Percentiles rank a stretch among this genome's conserved stretches.
phyloP scores from a whole-genome alignment of 2,797 vertebrate genomes.

The Gymnothorax javanicus region DNA sequence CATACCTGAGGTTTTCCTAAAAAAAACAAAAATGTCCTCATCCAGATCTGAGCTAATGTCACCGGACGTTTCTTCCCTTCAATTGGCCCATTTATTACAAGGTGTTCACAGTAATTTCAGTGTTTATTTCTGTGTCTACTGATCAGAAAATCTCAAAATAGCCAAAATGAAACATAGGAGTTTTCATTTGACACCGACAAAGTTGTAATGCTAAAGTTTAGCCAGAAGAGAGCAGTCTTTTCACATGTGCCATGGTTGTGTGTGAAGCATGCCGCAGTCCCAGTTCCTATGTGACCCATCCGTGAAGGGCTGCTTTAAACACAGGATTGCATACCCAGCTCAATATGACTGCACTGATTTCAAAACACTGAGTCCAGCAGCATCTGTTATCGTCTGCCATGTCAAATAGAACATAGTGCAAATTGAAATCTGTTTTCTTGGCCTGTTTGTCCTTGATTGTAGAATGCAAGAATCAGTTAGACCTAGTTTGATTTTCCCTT shows the following conservation, averaged over 20 bases:
- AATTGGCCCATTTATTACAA: no score
- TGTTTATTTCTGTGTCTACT: no score
- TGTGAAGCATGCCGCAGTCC: constrained; percentile 13
- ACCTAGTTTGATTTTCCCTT: not conserved
- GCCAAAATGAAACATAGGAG: no score
- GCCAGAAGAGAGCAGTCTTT: constrained; percentile 46
- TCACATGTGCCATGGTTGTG: not conserved
- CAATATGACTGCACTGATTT: constrained; percentile 45
- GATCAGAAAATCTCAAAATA: no score
- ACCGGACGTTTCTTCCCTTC: no score
- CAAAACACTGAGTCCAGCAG: constrained; percentile 25
- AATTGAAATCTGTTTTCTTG: constrained; percentile 24
- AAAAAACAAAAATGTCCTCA: no score
- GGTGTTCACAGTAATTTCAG: no score
- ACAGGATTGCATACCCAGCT: constrained; percentile 20
- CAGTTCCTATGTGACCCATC: constrained; percentile 9
- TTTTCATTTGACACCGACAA: no score
- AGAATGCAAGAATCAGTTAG: not conserved
- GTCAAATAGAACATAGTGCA: constrained; percentile 38
- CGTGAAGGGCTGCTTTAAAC: constrained; percentile 11
- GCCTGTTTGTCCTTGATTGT: constrained; percentile 28
- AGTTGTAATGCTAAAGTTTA: not conserved
- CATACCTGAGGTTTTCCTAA: no score
- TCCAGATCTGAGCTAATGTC: no score
- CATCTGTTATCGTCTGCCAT: not conserved